Evolutionary conservation across 2,113 vertebrate genomes (phyloP).

Genomic region (Phaethornis superciliosus): DNA sequence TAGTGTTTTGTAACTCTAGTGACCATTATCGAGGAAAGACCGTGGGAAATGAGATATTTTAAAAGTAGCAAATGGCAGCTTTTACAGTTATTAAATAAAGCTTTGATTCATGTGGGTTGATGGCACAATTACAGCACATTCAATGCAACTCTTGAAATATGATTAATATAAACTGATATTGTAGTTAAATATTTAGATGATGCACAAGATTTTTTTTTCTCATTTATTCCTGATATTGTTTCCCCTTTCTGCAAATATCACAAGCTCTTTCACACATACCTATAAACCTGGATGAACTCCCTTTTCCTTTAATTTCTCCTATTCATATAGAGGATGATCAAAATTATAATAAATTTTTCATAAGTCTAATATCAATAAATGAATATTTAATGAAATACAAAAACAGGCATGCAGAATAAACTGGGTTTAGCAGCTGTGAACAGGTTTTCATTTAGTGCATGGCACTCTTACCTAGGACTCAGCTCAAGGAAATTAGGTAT

Average conservation of each 20-base stretch:
- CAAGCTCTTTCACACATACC: background rate
- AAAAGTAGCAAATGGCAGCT: constrained; percentile 64
- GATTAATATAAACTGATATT: constrained; percentile 49
- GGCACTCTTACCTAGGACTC: background rate
- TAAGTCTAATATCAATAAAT: constrained; percentile 62
- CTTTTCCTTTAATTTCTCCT: constrained; percentile 33
- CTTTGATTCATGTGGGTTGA: constrained; percentile 44
- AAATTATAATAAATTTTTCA: constrained; percentile 57
- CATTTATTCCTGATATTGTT: constrained; percentile 1
- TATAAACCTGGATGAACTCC: constrained; percentile 2
- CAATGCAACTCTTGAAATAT: constrained; percentile 33
- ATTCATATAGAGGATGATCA: constrained; percentile 16
- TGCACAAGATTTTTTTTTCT: background rate
- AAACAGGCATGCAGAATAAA: constrained; percentile 35
- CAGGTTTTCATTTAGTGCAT: background rate
- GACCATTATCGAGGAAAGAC: constrained; percentile 30
- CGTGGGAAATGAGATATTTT: constrained; percentile 53
- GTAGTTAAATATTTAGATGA: constrained; percentile 50
- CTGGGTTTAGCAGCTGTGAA: constrained; percentile 18
- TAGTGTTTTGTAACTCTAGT: constrained; percentile 57
- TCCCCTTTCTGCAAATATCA: constrained; percentile 5
- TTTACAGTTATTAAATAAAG: constrained; percentile 67
- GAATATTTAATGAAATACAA: constrained; percentile 57
- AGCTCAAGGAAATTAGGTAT: background rate
- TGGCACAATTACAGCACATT: constrained; percentile 49